phyloP scores from a whole-genome alignment of 2,888 invertebrate genomes.

The Steinernema scapterisci region DNA sequence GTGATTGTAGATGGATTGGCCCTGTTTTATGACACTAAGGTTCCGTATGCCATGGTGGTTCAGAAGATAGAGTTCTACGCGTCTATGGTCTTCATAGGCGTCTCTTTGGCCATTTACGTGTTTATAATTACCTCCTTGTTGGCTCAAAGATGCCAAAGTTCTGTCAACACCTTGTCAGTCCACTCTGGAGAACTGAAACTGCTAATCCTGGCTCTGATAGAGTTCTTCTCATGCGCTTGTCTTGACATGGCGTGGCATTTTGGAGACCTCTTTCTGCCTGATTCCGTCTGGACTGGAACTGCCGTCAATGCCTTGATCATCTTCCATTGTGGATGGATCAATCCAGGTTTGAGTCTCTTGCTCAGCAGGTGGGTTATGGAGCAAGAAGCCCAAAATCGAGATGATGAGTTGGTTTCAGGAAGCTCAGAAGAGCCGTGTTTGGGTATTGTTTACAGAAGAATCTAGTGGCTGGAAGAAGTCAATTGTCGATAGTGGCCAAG shows the following conservation, averaged over 20 bases:
- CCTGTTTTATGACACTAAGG: neutral
- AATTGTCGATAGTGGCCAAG: no score
- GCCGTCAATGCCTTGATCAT: neutral
- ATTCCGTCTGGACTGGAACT: neutral
- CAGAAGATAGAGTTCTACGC: constrained; percentile 6
- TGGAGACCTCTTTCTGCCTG: neutral
- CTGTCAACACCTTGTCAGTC: neutral
- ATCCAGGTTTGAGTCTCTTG: neutral
- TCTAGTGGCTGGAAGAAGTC: no score
- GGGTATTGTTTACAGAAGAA: no score
- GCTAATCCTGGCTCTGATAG: neutral
- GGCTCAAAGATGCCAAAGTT: neutral
- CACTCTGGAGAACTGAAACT: neutral
- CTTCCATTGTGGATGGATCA: neutral
- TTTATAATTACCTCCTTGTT: neutral
- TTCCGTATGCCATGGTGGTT: neutral
- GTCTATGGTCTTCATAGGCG: neutral
- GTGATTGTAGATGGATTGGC: neutral
- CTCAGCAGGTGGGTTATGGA: neutral
- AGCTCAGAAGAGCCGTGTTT: neutral
- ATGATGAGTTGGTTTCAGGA: no score
- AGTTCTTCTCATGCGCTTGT: neutral
- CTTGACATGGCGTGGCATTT: neutral
- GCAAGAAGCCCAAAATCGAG: no score
- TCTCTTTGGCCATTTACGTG: neutral